Evolutionary conservation across 2,797 vertebrate species (phyloP).

Genomic region (Chelon labrosus): DNA sequence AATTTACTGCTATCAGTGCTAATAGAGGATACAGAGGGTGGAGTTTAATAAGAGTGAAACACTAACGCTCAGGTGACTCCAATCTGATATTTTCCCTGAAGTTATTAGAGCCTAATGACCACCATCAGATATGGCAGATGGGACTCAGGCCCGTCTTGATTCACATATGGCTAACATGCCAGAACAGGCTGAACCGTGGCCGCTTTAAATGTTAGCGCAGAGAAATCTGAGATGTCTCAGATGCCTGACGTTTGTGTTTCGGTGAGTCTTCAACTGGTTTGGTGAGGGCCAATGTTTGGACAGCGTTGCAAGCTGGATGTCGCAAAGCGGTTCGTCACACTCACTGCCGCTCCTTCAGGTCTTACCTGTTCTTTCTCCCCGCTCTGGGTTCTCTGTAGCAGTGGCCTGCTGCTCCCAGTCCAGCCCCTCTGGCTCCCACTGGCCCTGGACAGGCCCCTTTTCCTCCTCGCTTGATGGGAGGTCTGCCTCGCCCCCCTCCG

Average conservation of each 20-base stretch:
- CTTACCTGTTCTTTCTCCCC: conserved; percentile 82
- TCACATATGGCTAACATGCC: conserved; percentile 34
- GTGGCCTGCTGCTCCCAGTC: conserved; percentile 77
- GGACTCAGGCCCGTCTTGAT: conserved; percentile 36
- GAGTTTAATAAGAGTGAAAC: conserved; percentile 67
- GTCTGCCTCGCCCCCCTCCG: conserved; percentile 75
- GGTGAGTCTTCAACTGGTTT: conserved; percentile 65
- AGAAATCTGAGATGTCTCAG: conserved; percentile 46
- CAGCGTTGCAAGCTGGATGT: conserved; percentile 30
- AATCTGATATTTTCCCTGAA: conserved; percentile 63
- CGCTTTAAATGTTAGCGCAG: conserved; percentile 16
- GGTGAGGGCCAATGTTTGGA: conserved; percentile 66
- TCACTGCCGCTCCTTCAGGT: conserved; percentile 64
- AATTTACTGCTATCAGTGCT: conserved; percentile 71
- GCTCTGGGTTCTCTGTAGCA: conserved; percentile 63
- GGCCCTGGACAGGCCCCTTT: conserved; percentile 69
- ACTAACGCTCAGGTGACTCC: conserved; percentile 54
- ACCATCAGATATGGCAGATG: conserved; percentile 64
- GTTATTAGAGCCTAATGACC: conserved; percentile 61
- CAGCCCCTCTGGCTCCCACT: conserved; percentile 72
- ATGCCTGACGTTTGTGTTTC: conserved; percentile 53
- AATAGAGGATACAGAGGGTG: conserved; percentile 63
- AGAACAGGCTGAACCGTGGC: conserved; percentile 21
- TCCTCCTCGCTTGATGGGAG: conserved; percentile 74
- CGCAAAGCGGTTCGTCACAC: conserved; percentile 50